A percentile compares a stretch with the other conserved stretches of the same genome.
Conservation (phyloP, 2,888 invertebrate species). For the Sisyra nigra region DNA sequence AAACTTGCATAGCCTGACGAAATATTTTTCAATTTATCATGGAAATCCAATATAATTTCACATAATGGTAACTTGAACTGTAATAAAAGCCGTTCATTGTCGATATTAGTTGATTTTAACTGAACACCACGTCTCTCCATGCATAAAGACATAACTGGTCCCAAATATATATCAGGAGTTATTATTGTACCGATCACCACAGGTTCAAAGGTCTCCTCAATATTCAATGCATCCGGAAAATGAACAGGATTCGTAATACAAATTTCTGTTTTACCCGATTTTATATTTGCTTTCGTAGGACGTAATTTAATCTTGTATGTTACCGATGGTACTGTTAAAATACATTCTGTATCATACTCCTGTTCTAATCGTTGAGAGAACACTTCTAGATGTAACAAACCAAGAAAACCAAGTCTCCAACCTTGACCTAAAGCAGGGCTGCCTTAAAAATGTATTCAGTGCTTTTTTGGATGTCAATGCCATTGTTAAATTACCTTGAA, state of each 20-base stretch:
- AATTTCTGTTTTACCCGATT: conserved; percentile 39
- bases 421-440: conserved; percentile 80
- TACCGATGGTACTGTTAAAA: conserved; percentile 74
- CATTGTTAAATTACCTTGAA: conserved; percentile 43
- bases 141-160: conserved; percentile 53
- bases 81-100: conserved; percentile 65
- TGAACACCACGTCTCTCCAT: conserved; percentile 58
- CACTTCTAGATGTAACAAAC: conserved; percentile 75
- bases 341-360: conserved; percentile 66
- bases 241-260: conserved; percentile 60
- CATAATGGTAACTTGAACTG: conserved; percentile 75
- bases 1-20: conserved; percentile 94
- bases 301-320: conserved; percentile 65
- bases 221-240: conserved; percentile 47
- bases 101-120: conserved; percentile 57
- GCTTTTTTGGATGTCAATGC: neutral
- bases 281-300: conserved; percentile 54
- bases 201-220: conserved; percentile 71
- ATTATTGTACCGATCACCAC: conserved; percentile 80
- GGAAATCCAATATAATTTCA: conserved; percentile 91
- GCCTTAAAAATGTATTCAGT: conserved; percentile 12
- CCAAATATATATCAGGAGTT: conserved; percentile 60
- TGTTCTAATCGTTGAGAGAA: conserved; percentile 74
- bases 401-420: conserved; percentile 77
- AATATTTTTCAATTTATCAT: conserved; percentile 74